phyloP scores from a whole-genome alignment of 2,113 vertebrate species.

The Ornithorhynchus anatinus region DNA sequence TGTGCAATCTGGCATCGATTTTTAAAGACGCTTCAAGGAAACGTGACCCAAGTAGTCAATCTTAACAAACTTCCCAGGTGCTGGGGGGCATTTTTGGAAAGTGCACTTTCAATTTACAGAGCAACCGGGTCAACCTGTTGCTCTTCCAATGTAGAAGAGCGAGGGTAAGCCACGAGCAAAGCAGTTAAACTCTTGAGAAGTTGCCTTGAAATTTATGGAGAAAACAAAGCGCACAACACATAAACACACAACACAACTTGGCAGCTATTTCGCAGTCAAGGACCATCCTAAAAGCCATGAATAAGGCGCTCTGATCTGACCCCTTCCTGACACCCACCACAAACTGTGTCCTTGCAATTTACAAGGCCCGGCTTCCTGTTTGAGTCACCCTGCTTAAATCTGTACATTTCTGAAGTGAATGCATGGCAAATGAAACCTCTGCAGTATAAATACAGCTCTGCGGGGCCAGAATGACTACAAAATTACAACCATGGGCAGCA shows the following conservation, averaged over 20 bases:
- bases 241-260: neutral
- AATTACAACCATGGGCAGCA: neutral
- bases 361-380: neutral
- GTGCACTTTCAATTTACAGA: neutral
- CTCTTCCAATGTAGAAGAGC: neutral
- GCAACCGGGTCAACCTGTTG: neutral
- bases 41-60: neutral
- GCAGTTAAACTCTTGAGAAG: neutral
- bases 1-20: neutral
- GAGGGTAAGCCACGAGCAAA: neutral
- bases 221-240: neutral
- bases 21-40: neutral
- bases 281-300: neutral
- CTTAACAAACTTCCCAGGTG: neutral
- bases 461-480: neutral
- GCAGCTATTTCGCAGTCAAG: neutral
- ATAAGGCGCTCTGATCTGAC: neutral
- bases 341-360: neutral
- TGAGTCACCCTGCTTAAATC: neutral
- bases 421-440: neutral
- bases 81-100: neutral
- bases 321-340: neutral
- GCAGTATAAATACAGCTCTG: neutral
- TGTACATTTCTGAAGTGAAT: neutral
- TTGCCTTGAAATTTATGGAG: neutral